Evolutionary conservation across 2,888 invertebrate genomes (phyloP), one percentile per base, ranked within the genome.

Genomic region (Parelbella ahira): DNA sequence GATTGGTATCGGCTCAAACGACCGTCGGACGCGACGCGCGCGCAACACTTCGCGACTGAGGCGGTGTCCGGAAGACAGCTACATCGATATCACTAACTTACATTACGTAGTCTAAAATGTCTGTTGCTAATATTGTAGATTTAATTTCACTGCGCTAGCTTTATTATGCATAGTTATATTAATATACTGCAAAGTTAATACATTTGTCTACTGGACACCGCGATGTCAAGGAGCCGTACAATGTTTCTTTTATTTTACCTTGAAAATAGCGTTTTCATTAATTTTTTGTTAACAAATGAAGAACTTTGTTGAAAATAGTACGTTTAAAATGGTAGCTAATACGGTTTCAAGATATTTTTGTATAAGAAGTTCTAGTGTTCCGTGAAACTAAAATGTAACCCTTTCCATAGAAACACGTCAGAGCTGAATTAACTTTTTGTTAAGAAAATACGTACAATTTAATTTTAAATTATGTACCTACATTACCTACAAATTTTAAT

Each of bases 401-500:
- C 11, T 20, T 3, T 25, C 39, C 13, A 44, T 45, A 37, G 34
- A 20, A 51, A 47, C 47, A 51, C 25, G 47, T 49, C 51, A 48
- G 45, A 20, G 55, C 61, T 55, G 53, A 52, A 61, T 57, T 60
- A 63, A 54, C 51, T 60, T 65, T 64, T 67, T 68, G 64, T 70
- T 65, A 67, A 65, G 60, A 63, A 59, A 63, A 64, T 68, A 63
- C 68, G 63, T 75, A 73, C 67, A 65, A 66, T 68, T 66, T 63
- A 57, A 64, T 72, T 65, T 63, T 61, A 68, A 68, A 70, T 70
- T 67, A 69, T 71, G 70, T 77, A 74, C 66, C 63, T 68, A 63
- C 68, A 60, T 58, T 66, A 73, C 65, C 69, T 72, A 75, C 68
- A 72, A 77, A 76, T 76, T 68, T 73, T 74, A 80, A 81, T 81